Base-by-base conservation (phyloP, 2,113 vertebrate species). In the Morone chrysops region DNA sequence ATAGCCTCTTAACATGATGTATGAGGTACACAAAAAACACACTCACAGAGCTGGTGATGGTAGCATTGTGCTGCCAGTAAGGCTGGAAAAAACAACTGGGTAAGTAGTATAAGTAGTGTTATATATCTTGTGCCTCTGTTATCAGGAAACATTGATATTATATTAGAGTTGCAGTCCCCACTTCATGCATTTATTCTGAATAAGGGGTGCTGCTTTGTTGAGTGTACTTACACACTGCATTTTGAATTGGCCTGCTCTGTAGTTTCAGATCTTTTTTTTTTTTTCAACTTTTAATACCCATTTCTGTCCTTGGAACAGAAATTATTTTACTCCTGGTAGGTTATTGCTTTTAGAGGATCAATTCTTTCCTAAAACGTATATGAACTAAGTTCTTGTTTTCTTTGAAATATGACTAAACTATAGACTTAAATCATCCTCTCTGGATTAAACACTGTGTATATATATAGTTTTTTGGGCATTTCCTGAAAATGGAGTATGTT, bases 1-100 rank as follows among this genome's bases (percentile, higher is more conserved):
- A 92, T 83, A 48, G 84, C 89, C 92, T 94, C 88, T 93, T 91
- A 93, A 63, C 84, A 77, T 94, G 90, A 93, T 92, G 73, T 80
- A 93, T 67, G 88, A 82, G 63, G 50, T 53, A 70, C 74, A 87
- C 41, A 69, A 74, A 53, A 83, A 48, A 68, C 70, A 81, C 82
- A 74, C 68, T 36, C 79, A 20, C 57, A n/a, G 41, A 40, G 59
- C 63, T 73, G 48, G 68, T 71, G 60, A 83, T 78, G 68, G 67
- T 54, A 48, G 76, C 41, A 8, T 8, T 71, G 73, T 54, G 69
- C 65, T 88, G 87, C 69, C 77, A 74, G 81, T 62, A 68, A 78
- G 65, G 77, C 63, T 57, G 71, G 43, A 51, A 17, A 61, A 59
- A 51, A 80, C 25, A 78, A 77, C 17, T 13, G 10, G 25, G 56